Conservation (phyloP, 2,888 invertebrate species). For the Tuberolachnus salignus region DNA sequence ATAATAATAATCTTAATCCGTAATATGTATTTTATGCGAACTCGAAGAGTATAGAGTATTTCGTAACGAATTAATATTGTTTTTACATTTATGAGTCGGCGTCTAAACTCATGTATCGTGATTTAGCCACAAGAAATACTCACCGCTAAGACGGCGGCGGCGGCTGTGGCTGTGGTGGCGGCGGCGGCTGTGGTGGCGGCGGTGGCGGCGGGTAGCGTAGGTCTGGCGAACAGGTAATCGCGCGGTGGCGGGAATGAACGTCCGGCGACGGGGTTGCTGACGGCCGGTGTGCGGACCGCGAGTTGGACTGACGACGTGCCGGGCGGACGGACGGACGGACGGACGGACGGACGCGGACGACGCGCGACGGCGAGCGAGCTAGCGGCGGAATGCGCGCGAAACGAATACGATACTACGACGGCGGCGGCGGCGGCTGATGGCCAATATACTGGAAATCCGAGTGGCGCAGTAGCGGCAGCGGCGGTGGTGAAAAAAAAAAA, state of each 20-base stretch:
- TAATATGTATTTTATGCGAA: too few species aligned
- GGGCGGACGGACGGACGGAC: background rate
- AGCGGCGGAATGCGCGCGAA: slow-evolving; percentile 36
- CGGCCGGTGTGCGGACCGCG: background rate
- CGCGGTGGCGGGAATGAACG: background rate
- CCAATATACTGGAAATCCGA: slow-evolving; percentile 43
- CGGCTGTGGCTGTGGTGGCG: too few species aligned
- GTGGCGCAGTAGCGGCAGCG: slow-evolving; percentile 28
- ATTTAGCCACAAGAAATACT: too few species aligned
- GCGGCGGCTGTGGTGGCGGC: too few species aligned
- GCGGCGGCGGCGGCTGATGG: slow-evolving; percentile 3
- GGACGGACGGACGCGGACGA: background rate
- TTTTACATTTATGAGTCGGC: too few species aligned
- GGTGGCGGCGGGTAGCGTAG: too few species aligned
- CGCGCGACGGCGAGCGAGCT: background rate
- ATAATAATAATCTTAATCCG: too few species aligned
- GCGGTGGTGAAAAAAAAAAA: background rate
- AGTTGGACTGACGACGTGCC: background rate
- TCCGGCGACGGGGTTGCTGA: background rate
- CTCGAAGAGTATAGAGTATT: too few species aligned
- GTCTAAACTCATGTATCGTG: too few species aligned
- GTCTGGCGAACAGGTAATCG: background rate
- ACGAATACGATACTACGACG: slow-evolving; percentile 23
- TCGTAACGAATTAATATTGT: too few species aligned
- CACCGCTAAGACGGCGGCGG: too few species aligned